Conservation (phyloP, 2,888 invertebrate genomes). For the Trissolcus japonicus region DNA sequence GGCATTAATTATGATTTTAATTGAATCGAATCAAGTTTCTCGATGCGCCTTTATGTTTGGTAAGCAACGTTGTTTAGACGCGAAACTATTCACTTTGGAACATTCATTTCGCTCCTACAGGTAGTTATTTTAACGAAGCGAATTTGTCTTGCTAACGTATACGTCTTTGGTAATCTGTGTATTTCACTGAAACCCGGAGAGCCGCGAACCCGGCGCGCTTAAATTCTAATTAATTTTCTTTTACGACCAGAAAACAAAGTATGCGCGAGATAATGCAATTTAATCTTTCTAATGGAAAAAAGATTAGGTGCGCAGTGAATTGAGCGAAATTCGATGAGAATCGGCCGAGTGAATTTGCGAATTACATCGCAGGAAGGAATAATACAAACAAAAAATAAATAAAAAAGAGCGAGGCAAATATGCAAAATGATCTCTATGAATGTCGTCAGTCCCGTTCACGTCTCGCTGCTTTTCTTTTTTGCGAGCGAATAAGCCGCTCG, state of each 20-base stretch:
- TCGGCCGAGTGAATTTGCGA: slow-evolving; percentile 24
- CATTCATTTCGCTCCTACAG: slow-evolving; percentile 45
- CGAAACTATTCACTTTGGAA: slow-evolving; percentile 40
- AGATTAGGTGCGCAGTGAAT: slow-evolving; percentile 37
- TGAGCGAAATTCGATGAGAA: slow-evolving; percentile 23
- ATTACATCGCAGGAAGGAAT: slow-evolving; percentile 9
- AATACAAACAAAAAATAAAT: not conserved
- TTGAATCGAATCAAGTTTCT: slow-evolving; percentile 46
- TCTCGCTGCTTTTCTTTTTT: slow-evolving; percentile 8
- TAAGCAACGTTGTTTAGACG: slow-evolving; percentile 37
- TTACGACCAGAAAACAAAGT: slow-evolving; percentile 31
- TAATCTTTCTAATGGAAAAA: slow-evolving; percentile 48
- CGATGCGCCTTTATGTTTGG: slow-evolving; percentile 39
- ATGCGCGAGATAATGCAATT: slow-evolving; percentile 47
- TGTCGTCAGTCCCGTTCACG: slow-evolving; percentile 6
- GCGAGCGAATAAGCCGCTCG: too few relatives aligned
- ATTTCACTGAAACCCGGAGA: slow-evolving; percentile 41
- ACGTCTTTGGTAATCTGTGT: slow-evolving; percentile 49
- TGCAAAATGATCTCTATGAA: slow-evolving; percentile 2
- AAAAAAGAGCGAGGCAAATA: not conserved
- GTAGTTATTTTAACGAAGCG: slow-evolving; percentile 56
- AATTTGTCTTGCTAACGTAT: slow-evolving; percentile 45
- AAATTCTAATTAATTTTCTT: slow-evolving; percentile 54
- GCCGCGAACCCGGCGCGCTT: slow-evolving; percentile 40
- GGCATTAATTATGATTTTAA: slow-evolving; percentile 54